Evolutionary conservation across 2,888 invertebrate species (phyloP).

Genomic region (Metopia argyrocephala): DNA sequence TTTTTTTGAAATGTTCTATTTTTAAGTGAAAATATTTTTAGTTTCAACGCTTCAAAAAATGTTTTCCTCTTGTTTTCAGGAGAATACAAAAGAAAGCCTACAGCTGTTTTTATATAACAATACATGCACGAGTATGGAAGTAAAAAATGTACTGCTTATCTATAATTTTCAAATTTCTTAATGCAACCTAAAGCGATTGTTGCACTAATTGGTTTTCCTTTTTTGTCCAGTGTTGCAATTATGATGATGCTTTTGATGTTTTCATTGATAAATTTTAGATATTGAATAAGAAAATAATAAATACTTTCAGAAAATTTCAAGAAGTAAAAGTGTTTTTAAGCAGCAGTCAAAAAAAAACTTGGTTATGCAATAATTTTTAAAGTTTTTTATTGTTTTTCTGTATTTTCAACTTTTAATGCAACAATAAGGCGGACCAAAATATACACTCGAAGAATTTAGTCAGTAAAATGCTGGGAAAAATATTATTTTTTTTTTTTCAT

Average conservation of each 20-base stretch:
- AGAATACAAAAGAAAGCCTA: too few relatives aligned
- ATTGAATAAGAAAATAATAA: slow-evolving; percentile 43
- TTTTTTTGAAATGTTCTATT: too few relatives aligned
- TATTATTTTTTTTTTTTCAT: too few relatives aligned
- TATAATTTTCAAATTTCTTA: too few relatives aligned
- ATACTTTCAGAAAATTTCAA: slow-evolving; percentile 55
- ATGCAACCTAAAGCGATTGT: too few relatives aligned
- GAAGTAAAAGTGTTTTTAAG: slow-evolving; percentile 57
- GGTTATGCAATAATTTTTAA: slow-evolving; percentile 38
- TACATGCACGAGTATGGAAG: too few relatives aligned
- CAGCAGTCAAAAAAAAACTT: slow-evolving; percentile 12
- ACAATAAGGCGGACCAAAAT: slow-evolving; percentile 13
- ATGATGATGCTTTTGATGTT: neutral
- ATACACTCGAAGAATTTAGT: neutral
- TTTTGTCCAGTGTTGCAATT: slow-evolving; percentile 1
- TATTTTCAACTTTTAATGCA: slow-evolving; percentile 27
- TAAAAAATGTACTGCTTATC: too few relatives aligned
- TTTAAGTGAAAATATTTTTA: too few relatives aligned
- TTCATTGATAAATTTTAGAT: slow-evolving; percentile 7
- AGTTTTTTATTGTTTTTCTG: neutral
- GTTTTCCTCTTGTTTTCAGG: too few relatives aligned
- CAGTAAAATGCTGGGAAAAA: neutral
- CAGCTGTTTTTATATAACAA: too few relatives aligned
- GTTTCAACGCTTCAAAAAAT: too few relatives aligned
- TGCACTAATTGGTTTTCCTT: slow-evolving; percentile 35